These are phyloP conservation scores for Crenichthys baileyi DNA, from an alignment of 2,797 vertebrate species.

Conservation along the genomic window DNA sequence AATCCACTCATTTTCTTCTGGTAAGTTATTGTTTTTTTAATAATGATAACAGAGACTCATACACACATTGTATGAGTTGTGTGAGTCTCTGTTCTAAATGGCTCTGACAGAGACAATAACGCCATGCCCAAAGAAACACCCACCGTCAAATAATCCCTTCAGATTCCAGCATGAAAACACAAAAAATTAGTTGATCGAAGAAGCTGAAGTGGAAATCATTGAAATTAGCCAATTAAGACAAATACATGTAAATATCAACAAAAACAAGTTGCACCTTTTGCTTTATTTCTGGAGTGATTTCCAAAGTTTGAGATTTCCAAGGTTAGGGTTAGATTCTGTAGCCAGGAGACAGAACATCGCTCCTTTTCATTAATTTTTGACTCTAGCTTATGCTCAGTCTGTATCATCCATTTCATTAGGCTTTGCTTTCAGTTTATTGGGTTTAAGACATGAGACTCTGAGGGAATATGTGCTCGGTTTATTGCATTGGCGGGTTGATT, in stretches of 20 bases:
- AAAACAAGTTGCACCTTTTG: neutral
- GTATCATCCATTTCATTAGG: constrained; percentile 63
- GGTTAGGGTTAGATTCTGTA: neutral
- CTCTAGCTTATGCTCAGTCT: constrained; percentile 35
- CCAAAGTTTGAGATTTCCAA: neutral
- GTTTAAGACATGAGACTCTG: constrained; percentile 47
- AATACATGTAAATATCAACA: neutral
- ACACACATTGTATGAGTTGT: neutral
- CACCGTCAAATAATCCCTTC: neutral
- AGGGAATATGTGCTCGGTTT: constrained; percentile 50
- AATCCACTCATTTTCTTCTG: no score
- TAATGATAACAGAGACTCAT: neutral
- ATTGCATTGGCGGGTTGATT: constrained; percentile 47
- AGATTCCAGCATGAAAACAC: neutral
- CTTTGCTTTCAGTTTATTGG: constrained; percentile 57
- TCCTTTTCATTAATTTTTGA: constrained; percentile 53
- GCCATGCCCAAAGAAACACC: neutral
- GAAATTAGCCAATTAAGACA: neutral
- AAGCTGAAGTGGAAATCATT: neutral
- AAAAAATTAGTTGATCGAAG: neutral
- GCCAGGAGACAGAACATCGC: constrained; percentile 17
- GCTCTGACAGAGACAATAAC: neutral
- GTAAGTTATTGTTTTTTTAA: neutral
- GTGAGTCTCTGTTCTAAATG: neutral
- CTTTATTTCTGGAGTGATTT: neutral